Percentiles rank a stretch among this genome's conserved stretches.
phyloP scores from a whole-genome alignment of 2,113 vertebrate genomes.

The Empidonax traillii region DNA sequence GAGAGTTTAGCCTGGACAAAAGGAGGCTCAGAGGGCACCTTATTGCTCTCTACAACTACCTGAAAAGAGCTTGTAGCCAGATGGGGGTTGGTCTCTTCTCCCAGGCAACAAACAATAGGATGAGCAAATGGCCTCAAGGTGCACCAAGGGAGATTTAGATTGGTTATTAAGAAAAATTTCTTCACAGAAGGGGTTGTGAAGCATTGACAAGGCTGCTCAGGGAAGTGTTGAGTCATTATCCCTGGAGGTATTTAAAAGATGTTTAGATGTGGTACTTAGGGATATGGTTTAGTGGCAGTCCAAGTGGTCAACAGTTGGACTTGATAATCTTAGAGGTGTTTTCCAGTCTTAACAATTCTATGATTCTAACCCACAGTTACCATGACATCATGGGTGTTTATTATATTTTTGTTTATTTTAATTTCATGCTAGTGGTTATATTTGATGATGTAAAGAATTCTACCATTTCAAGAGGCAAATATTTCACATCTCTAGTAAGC shows the following conservation, averaged over 20 bases:
- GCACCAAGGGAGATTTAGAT: background rate
- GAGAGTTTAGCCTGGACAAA: background rate
- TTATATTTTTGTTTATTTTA: background rate
- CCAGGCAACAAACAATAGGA: background rate
- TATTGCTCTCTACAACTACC: background rate
- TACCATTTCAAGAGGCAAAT: background rate
- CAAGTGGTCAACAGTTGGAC: no score
- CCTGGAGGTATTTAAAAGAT: background rate
- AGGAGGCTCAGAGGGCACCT: background rate
- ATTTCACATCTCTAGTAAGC: background rate
- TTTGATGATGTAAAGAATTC: background rate
- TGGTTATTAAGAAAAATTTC: background rate
- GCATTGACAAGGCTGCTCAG: background rate
- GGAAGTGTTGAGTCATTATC: background rate
- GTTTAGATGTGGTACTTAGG: background rate
- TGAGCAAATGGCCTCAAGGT: background rate
- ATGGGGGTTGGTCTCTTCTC: background rate
- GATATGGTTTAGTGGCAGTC: background rate
- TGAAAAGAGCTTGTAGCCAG: background rate
- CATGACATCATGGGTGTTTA: background rate
- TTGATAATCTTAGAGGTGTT: background rate
- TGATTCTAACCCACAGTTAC: background rate
- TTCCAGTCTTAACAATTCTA: background rate
- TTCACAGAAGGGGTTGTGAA: background rate
- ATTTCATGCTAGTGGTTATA: background rate